A percentile compares a stretch with the other conserved stretches of the same genome.
These are phyloP conservation scores for Mustelus asterias DNA, from an alignment of 2,113 vertebrate species.

Conservation along the genomic window DNA sequence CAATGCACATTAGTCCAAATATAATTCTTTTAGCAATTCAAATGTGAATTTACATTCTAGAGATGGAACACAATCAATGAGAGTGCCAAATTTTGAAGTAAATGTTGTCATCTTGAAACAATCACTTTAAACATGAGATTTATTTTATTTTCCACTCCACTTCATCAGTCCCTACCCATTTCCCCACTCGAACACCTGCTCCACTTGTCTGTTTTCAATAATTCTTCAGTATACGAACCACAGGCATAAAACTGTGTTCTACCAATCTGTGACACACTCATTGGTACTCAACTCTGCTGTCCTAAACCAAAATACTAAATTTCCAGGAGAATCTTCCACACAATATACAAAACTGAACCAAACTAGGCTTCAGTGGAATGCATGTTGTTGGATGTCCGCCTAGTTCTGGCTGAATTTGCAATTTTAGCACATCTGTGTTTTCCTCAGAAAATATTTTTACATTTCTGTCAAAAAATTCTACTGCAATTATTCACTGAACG, in stretches of 20 bases:
- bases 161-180: not conserved
- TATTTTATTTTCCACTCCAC: not conserved
- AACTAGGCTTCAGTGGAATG: not conserved
- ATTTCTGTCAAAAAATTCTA: not conserved
- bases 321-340: not conserved
- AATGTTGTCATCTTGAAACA: too few relatives aligned
- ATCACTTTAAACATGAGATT: not conserved
- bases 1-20: too few relatives aligned
- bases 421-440: not conserved
- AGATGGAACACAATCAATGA: too few relatives aligned
- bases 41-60: too few relatives aligned
- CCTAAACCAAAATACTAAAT: not conserved
- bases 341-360: not conserved
- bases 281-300: not conserved
- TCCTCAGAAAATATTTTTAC: not conserved
- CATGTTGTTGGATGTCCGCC: not conserved
- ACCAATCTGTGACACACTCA: not conserved
- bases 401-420: not conserved
- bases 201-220: not conserved
- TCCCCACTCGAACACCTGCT: not conserved
- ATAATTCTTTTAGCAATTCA: too few relatives aligned
- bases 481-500: not conserved
- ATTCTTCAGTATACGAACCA: not conserved
- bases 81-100: too few relatives aligned
- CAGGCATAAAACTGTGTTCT: not conserved